Conservation (phyloP, 2,113 vertebrate genomes). For the Colossoma macropomum region DNA sequence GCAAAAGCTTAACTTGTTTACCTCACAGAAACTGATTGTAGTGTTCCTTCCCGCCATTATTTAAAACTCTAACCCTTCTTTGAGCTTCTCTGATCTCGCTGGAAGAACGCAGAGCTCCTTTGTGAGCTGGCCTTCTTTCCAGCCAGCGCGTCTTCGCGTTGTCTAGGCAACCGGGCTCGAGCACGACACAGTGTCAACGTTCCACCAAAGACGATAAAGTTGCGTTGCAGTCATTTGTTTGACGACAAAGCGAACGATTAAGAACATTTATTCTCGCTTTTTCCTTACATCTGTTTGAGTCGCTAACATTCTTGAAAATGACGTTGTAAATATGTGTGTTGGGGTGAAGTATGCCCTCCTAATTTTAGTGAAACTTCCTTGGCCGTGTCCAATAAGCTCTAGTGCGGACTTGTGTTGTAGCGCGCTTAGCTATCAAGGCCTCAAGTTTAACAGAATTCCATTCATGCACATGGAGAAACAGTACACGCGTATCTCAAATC, state of each 20-base stretch:
- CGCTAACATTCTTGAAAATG: too few relatives aligned
- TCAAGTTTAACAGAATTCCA: too few relatives aligned
- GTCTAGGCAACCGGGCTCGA: slow-evolving; percentile 58
- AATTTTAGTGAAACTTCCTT: too few relatives aligned
- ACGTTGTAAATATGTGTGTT: too few relatives aligned
- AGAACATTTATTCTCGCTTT: background rate
- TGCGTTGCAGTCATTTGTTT: background rate
- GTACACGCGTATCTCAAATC: too few relatives aligned
- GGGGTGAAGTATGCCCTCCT: too few relatives aligned
- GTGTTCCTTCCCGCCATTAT: background rate
- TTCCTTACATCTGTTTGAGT: too few relatives aligned
- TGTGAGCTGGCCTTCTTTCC: background rate
- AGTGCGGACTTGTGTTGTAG: too few relatives aligned
- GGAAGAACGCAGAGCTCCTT: background rate
- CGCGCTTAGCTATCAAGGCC: too few relatives aligned
- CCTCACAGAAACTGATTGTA: background rate
- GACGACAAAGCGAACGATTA: background rate
- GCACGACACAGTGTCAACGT: slow-evolving; percentile 1
- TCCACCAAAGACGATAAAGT: background rate
- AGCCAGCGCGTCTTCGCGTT: slow-evolving; percentile 37
- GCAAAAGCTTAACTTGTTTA: background rate
- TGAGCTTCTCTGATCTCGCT: background rate
- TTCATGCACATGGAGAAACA: too few relatives aligned
- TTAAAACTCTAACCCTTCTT: background rate
- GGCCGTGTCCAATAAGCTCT: too few relatives aligned